A percentile compares a stretch with the other conserved stretches of the same genome.
These are phyloP conservation scores for Acanthochromis polyacanthus DNA, from an alignment of 2,113 vertebrate species.

Conservation along the genomic window DNA sequence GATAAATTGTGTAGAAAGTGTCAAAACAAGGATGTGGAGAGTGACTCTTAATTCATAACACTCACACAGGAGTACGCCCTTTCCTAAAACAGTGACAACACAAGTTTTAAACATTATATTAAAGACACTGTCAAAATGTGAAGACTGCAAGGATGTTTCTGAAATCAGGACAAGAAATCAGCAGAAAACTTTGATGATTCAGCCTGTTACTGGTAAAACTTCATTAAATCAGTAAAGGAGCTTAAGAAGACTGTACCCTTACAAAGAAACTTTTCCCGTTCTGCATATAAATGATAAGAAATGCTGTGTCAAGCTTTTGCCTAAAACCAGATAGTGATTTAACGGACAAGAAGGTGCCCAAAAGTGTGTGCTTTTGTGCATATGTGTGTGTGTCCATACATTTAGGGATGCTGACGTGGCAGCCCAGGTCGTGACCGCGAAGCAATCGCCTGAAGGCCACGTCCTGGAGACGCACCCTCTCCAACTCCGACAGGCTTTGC, in stretches of 20 bases:
- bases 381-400: constrained; percentile 80
- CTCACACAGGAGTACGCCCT: background rate
- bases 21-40: constrained; percentile 11
- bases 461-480: constrained; percentile 94
- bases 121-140: background rate
- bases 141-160: background rate
- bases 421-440: constrained; percentile 93
- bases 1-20: background rate
- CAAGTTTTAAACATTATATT: background rate
- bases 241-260: background rate
- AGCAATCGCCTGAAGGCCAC: constrained; percentile 94
- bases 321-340: background rate
- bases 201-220: background rate
- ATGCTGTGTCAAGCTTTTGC: constrained; percentile 18
- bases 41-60: background rate
- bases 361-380: background rate
- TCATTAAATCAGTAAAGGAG: background rate
- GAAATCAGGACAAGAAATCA: background rate
- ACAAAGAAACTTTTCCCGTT: background rate
- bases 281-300: background rate
- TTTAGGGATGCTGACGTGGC: constrained; percentile 98
- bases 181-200: background rate
- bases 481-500: constrained; percentile 96
- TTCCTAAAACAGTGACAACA: background rate
- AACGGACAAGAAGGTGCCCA: background rate